Percentiles rank a stretch among this genome's conserved stretches.
Conservation (phyloP, 2,888 invertebrate genomes). For the Heliconius ismenius region DNA sequence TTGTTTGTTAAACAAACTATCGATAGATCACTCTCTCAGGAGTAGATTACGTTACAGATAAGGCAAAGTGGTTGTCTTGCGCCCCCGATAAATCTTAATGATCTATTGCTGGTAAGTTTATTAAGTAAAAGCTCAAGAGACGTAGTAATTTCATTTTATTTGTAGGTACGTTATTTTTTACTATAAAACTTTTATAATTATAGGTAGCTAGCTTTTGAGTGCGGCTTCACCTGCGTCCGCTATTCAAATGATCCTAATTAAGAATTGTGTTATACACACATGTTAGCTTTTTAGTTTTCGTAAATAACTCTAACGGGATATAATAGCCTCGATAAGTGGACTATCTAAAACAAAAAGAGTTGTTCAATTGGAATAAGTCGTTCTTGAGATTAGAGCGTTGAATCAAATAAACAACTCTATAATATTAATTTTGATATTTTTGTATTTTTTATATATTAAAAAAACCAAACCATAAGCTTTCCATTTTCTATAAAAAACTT, state of each 20-base stretch:
- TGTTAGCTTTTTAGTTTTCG: background rate
- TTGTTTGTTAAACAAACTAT: too few relatives aligned
- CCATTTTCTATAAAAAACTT: background rate
- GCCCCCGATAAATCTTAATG: constrained; percentile 43
- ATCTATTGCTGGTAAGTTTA: constrained; percentile 39
- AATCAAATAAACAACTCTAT: background rate
- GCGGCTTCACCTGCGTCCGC: background rate
- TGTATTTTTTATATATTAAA: background rate
- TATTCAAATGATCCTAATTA: background rate
- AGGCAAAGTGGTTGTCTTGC: constrained; percentile 39
- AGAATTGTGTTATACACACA: background rate
- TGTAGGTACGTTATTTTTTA: background rate
- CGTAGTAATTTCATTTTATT: constrained; percentile 27
- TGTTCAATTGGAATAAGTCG: background rate
- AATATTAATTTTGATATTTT: background rate
- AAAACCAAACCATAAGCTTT: background rate
- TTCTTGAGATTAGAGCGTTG: background rate
- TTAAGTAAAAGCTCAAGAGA: constrained; percentile 32
- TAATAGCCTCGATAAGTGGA: background rate
- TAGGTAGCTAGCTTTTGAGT: background rate
- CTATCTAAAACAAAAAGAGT: background rate
- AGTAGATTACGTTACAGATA: constrained; percentile 37
- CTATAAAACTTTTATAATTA: background rate
- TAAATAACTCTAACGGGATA: background rate
- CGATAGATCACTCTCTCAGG: constrained; percentile 37